Evolutionary conservation across 2,797 vertebrate genomes (phyloP).

Genomic region (Sphenodon punctatus): DNA sequence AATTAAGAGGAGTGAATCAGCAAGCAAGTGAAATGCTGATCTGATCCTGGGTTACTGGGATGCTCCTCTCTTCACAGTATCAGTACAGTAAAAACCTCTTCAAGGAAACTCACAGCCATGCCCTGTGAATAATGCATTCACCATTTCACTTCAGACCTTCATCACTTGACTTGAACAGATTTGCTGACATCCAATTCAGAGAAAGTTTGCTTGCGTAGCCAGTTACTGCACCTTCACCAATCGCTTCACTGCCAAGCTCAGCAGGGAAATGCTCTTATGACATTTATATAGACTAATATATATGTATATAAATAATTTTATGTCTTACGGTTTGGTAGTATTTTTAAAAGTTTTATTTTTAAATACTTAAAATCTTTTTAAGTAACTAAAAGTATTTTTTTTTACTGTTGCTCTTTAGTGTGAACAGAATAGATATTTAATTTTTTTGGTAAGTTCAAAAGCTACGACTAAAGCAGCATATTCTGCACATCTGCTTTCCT

Average conservation of each 20-base stretch:
- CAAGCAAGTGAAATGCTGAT: not conserved
- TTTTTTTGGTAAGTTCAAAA: slow-evolving; percentile 76
- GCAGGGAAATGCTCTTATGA: slow-evolving; percentile 69
- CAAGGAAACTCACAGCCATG: slow-evolving; percentile 38
- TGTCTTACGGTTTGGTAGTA: slow-evolving; percentile 74
- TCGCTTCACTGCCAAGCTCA: slow-evolving; percentile 70
- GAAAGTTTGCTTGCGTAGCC: slow-evolving; percentile 56
- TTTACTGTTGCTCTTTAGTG: slow-evolving; percentile 68
- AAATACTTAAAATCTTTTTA: slow-evolving; percentile 69
- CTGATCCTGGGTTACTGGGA: slow-evolving; percentile 10
- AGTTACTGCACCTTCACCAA: slow-evolving; percentile 69
- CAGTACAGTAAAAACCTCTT: slow-evolving; percentile 51
- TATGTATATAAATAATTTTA: slow-evolving; percentile 74
- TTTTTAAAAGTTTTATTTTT: slow-evolving; percentile 74
- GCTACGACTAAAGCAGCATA: slow-evolving; percentile 74
- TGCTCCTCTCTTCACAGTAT: slow-evolving; percentile 76
- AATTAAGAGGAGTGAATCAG: slow-evolving; percentile 53
- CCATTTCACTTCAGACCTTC: slow-evolving; percentile 33
- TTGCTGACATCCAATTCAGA: slow-evolving; percentile 53
- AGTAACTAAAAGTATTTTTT: slow-evolving; percentile 72
- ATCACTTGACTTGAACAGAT: slow-evolving; percentile 18
- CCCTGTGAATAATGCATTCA: slow-evolving; percentile 19
- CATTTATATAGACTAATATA: slow-evolving; percentile 71
- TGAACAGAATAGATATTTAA: slow-evolving; percentile 64
- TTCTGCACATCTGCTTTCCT: slow-evolving; percentile 37